Conservation (phyloP, 2,888 invertebrate genomes). For the Chaetoderma sp. region DNA sequence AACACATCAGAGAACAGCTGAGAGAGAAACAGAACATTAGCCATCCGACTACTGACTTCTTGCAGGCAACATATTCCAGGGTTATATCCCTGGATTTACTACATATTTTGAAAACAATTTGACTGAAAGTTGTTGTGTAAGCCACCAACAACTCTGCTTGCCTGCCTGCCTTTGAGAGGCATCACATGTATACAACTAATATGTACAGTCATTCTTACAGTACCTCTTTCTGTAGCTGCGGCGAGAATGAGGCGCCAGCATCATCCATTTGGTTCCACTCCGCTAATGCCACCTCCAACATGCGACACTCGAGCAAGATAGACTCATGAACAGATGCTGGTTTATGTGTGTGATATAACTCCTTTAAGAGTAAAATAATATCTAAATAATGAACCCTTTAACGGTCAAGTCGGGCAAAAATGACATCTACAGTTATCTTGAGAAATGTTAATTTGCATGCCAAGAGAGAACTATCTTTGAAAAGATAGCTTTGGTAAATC, state of each 20-base stretch:
- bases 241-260: constrained; percentile 56
- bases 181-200: neutral
- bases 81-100: no score
- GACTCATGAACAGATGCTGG: constrained; percentile 54
- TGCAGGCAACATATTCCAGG: no score
- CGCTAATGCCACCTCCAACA: constrained; percentile 57
- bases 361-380: constrained; percentile 42
- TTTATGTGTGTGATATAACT: constrained; percentile 57
- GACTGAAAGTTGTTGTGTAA: neutral
- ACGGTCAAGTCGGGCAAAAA: no score
- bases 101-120: no score
- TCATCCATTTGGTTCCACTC: constrained; percentile 60
- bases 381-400: neutral
- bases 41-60: no score
- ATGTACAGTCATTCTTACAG: neutral
- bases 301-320: constrained; percentile 60
- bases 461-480: no score
- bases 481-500: no score
- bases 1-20: constrained; percentile 64
- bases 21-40: constrained; percentile 22
- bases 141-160: neutral
- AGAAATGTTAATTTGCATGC: no score
- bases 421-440: no score
- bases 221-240: constrained; percentile 66
- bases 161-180: neutral